A percentile compares a stretch with the other conserved stretches of the same genome.
Conservation (phyloP, 2,797 vertebrate species). For the Acomys russatus region DNA sequence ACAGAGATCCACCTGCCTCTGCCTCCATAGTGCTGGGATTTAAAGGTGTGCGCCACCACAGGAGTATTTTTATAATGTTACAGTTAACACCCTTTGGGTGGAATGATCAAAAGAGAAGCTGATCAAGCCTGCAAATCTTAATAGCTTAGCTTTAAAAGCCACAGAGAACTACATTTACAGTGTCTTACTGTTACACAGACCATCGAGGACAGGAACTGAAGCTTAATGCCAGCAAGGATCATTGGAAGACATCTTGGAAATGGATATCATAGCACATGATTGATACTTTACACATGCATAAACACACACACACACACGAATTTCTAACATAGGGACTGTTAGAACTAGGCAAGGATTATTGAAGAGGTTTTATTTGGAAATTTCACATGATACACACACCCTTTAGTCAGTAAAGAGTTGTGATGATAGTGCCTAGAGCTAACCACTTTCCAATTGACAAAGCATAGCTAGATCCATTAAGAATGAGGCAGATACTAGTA, state of each 20-base stretch:
- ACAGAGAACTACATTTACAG: not conserved
- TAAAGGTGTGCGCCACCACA: no score
- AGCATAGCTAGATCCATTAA: not conserved
- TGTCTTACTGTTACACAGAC: not conserved
- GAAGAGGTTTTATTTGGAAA: not conserved
- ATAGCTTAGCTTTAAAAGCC: constrained; percentile 27
- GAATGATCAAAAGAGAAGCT: not conserved
- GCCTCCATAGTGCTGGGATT: no score
- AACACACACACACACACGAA: not conserved
- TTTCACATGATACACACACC: constrained; percentile 43
- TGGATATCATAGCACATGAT: not conserved
- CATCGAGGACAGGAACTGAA: not conserved
- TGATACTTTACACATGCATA: not conserved
- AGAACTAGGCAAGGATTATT: constrained; percentile 16
- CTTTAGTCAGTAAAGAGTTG: not conserved
- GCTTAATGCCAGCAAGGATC: not conserved
- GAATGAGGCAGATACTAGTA: not conserved
- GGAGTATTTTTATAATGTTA: not conserved
- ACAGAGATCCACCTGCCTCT: no score
- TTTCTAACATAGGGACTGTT: not conserved
- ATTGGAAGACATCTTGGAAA: not conserved
- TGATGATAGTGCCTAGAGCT: not conserved
- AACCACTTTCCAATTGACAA: constrained; percentile 46
- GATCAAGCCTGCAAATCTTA: not conserved
- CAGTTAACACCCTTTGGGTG: not conserved